Percentiles rank a stretch among this genome's conserved stretches.
These are phyloP conservation scores for Drosophila tani DNA, from an alignment of 1,140 invertebrate genomes.

Conservation along the genomic window DNA sequence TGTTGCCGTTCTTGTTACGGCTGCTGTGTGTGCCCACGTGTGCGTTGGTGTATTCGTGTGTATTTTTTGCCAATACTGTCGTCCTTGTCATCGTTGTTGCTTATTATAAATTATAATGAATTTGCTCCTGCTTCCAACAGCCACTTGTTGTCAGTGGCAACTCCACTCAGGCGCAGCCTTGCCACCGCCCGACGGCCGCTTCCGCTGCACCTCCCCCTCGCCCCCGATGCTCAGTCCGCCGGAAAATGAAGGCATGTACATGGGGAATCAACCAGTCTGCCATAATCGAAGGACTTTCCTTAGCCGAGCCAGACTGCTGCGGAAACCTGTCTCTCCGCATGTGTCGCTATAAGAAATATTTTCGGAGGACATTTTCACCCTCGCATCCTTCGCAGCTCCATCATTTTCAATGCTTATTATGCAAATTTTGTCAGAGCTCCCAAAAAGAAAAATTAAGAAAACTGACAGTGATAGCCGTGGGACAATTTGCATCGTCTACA, in stretches of 20 bases:
- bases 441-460: conserved; percentile 45
- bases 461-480: conserved; percentile 64
- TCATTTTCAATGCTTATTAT: conserved; percentile 75
- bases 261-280: conserved; percentile 44
- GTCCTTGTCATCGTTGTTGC: conserved; percentile 76
- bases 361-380: conserved; percentile 22
- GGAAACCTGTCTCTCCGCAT: conserved; percentile 67
- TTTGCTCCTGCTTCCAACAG: conserved; percentile 63
- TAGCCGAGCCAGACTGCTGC: conserved; percentile 26
- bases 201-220: conserved; percentile 11
- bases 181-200: conserved; percentile 5
- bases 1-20: conserved; percentile 13
- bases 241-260: conserved; percentile 75
- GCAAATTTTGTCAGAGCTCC: conserved; percentile 62
- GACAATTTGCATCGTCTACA: conserved; percentile 68
- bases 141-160: conserved; percentile 81
- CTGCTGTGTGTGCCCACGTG: conserved; percentile 49
- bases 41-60: conserved; percentile 37
- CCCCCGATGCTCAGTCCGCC: conserved; percentile 65
- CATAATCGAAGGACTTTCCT: conserved; percentile 78
- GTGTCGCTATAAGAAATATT: conserved; percentile 55
- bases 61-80: conserved; percentile 53
- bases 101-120: conserved; percentile 84
- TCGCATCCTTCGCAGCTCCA: conserved; percentile 22
- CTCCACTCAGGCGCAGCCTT: conserved; percentile 36